Percentiles rank a stretch among this genome's conserved stretches.
Evolutionary conservation across 2,113 vertebrate species (phyloP).

Genomic region (Sturnus vulgaris): DNA sequence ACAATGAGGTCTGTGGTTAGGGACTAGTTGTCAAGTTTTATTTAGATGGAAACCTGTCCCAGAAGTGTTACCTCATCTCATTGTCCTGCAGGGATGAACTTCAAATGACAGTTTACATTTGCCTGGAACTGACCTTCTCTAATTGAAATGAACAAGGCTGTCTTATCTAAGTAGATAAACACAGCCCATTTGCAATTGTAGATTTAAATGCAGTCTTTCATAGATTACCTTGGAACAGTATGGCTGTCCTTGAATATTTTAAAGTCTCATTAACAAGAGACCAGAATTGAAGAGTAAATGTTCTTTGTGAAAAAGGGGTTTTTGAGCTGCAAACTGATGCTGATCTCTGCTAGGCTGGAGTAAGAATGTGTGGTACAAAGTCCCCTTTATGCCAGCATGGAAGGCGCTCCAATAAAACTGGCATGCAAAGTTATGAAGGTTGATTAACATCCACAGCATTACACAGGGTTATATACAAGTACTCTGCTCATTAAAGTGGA

Average conservation of each 20-base stretch:
- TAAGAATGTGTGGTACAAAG: background rate
- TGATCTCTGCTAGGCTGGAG: background rate
- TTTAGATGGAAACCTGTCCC: constrained; percentile 44
- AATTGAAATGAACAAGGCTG: constrained; percentile 49
- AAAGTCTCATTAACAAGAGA: background rate
- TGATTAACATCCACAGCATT: constrained; percentile 3
- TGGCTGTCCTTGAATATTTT: constrained; percentile 8
- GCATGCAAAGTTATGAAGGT: background rate
- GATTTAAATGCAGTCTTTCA: constrained; percentile 15
- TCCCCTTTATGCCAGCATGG: background rate
- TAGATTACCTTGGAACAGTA: background rate
- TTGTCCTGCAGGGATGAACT: constrained; percentile 50
- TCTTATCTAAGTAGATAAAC: constrained; percentile 28
- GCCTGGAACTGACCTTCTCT: background rate
- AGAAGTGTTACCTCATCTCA: constrained; percentile 16
- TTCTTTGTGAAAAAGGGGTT: background rate
- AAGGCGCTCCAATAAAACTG: background rate
- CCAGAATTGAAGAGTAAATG: background rate
- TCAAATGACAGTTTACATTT: constrained; percentile 53
- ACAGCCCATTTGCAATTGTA: constrained; percentile 21
- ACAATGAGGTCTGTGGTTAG: background rate
- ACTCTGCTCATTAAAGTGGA: constrained; percentile 3
- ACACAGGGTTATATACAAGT: background rate
- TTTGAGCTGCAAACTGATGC: background rate
- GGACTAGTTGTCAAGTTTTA: constrained; percentile 31